phyloP scores from a whole-genome alignment of 2,113 vertebrate genomes.

The Syrmaticus mikado region DNA sequence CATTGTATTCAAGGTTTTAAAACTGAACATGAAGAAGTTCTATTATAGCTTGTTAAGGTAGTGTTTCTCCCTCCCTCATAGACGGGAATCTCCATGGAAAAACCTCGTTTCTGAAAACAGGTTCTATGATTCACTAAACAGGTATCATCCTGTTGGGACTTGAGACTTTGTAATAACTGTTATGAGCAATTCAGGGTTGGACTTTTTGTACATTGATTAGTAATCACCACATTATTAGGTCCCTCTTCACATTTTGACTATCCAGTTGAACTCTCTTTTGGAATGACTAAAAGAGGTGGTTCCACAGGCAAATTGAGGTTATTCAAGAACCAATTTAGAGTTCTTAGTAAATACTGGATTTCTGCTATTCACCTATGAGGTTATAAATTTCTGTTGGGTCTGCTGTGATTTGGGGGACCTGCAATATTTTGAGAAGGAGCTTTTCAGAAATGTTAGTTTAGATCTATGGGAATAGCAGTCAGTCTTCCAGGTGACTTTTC shows the following conservation, averaged over 20 bases:
- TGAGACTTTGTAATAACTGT: constrained; percentile 75
- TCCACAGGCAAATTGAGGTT: neutral
- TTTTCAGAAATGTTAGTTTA: neutral
- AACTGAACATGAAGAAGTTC: constrained; percentile 27
- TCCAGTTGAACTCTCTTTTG: neutral
- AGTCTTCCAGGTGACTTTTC: neutral
- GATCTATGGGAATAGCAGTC: neutral
- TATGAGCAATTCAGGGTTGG: constrained; percentile 59
- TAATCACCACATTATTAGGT: constrained; percentile 68
- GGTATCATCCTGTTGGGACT: constrained; percentile 85
- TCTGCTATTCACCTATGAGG: neutral
- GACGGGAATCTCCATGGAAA: constrained; percentile 93
- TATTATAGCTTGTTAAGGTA: constrained; percentile 76
- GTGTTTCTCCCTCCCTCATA: constrained; percentile 89
- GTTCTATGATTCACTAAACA: constrained; percentile 88
- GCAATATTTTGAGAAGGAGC: neutral
- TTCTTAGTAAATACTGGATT: neutral
- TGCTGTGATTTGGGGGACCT: neutral
- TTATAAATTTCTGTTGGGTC: neutral
- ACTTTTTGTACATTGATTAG: constrained; percentile 77
- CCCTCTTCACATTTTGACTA: neutral
- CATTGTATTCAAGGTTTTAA: constrained; percentile 22
- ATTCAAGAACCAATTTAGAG: neutral
- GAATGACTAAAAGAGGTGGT: neutral
- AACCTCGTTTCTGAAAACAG: constrained; percentile 90